Evolutionary conservation across 2,888 invertebrate genomes (phyloP).

Genomic region (Pecten maximus): DNA sequence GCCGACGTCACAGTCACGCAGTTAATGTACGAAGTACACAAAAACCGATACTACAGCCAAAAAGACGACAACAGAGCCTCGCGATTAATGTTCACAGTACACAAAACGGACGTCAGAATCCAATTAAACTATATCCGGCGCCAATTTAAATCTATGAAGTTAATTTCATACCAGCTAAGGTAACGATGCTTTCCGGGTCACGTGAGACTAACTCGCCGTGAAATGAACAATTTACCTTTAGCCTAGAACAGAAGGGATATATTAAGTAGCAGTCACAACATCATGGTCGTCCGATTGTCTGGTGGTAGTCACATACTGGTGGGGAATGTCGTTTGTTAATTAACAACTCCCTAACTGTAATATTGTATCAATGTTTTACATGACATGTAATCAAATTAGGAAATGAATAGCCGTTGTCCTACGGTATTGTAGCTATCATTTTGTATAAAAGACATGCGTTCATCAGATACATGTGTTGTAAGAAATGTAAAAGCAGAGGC

Average conservation of each 20-base stretch:
- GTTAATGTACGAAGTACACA: too few relatives aligned
- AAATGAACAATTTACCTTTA: background rate
- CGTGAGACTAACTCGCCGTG: background rate
- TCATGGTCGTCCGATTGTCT: background rate
- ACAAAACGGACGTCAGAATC: too few relatives aligned
- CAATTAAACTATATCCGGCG: background rate
- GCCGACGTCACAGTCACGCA: too few relatives aligned
- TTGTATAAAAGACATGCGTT: too few relatives aligned
- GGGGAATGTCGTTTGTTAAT: background rate
- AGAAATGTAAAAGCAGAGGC: too few relatives aligned
- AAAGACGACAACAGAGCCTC: too few relatives aligned
- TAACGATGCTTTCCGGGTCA: background rate
- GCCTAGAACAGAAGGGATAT: background rate
- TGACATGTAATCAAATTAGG: too few relatives aligned
- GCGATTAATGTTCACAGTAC: too few relatives aligned
- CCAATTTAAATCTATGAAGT: background rate
- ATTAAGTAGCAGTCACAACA: background rate
- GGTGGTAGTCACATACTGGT: background rate
- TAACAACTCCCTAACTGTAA: background rate
- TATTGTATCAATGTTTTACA: background rate
- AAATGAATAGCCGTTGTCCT: too few relatives aligned
- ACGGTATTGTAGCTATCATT: too few relatives aligned
- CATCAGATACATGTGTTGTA: too few relatives aligned
- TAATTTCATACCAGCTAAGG: background rate
- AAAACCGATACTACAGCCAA: too few relatives aligned